phyloP scores from a whole-genome alignment of 1,140 invertebrate species.

The Schmidtea mediterranea region DNA sequence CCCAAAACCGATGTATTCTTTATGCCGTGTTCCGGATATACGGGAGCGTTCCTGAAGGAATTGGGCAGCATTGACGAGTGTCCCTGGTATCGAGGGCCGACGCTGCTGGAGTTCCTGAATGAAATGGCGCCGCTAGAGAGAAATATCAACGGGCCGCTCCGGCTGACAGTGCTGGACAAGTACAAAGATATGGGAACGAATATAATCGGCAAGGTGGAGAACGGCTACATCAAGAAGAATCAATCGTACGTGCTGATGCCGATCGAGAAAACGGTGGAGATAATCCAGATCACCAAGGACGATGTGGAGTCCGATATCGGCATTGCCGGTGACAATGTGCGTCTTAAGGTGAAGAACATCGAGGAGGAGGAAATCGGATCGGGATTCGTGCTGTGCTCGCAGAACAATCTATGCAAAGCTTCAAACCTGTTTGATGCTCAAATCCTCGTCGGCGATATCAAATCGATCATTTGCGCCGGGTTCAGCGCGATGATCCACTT shows the following conservation, averaged over 20 bases:
- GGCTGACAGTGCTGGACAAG: constrained; percentile 95
- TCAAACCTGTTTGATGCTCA: constrained; percentile 84
- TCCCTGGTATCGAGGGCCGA: constrained; percentile 50
- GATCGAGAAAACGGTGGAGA: constrained; percentile 47
- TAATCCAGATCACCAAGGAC: constrained; percentile 29
- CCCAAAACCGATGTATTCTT: constrained; percentile 81
- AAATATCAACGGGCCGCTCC: constrained; percentile 69
- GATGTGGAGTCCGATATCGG: constrained; percentile 80
- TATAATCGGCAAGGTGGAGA: constrained; percentile 93
- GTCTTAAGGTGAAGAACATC: constrained; percentile 87
- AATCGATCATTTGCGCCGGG: constrained; percentile 93
- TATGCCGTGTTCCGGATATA: constrained; percentile 84
- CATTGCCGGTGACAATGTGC: constrained; percentile 84
- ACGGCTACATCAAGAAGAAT: constrained; percentile 62
- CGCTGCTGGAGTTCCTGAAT: constrained; percentile 49
- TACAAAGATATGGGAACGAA: constrained; percentile 99
- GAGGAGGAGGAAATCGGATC: constrained; percentile 88
- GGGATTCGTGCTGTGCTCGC: constrained; percentile 87
- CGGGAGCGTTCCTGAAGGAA: constrained; percentile 65
- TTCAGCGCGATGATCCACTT: constrained; percentile 97
- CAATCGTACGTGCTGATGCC: constrained; percentile 81
- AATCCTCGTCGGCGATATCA: constrained; percentile 90
- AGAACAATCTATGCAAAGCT: constrained; percentile 65
- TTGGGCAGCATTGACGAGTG: constrained; percentile 44
- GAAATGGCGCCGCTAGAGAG: constrained; percentile 61